Percentiles rank a stretch among this genome's conserved stretches.
These are phyloP conservation scores for Agelas oroides DNA, from an alignment of 37 sponge, comb jelly and placozoan species.

Conservation along the genomic window DNA sequence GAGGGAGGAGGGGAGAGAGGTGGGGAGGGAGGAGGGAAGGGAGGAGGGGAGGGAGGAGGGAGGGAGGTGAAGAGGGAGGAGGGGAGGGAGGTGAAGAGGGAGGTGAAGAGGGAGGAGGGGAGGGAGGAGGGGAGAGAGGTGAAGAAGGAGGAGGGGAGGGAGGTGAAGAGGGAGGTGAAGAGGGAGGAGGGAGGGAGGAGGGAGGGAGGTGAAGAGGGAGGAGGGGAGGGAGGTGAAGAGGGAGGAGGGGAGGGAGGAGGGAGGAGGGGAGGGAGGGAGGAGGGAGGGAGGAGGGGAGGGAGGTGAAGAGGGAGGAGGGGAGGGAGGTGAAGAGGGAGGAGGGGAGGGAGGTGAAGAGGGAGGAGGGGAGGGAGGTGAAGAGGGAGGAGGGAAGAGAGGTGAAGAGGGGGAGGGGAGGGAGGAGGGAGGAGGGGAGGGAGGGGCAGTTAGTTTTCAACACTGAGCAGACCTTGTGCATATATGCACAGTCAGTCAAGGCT, in stretches of 20 bases:
- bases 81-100: background rate
- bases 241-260: too few relatives aligned
- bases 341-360: background rate
- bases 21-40: background rate
- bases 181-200: background rate
- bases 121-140: background rate
- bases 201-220: conserved; percentile 1
- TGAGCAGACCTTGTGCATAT: too few relatives aligned
- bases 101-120: background rate
- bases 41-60: background rate
- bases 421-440: background rate
- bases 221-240: background rate
- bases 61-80: background rate
- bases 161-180: background rate
- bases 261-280: conserved; percentile 2
- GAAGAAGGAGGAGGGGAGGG: background rate
- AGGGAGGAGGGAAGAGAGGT: background rate
- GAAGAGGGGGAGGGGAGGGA: background rate
- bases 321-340: background rate
- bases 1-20: background rate
- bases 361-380: background rate
- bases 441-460: background rate
- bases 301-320: background rate
- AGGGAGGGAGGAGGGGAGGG: background rate
- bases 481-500: too few relatives aligned